Evolutionary conservation across 2,797 vertebrate species (phyloP).

Genomic region (Cichlasoma orientale): DNA sequence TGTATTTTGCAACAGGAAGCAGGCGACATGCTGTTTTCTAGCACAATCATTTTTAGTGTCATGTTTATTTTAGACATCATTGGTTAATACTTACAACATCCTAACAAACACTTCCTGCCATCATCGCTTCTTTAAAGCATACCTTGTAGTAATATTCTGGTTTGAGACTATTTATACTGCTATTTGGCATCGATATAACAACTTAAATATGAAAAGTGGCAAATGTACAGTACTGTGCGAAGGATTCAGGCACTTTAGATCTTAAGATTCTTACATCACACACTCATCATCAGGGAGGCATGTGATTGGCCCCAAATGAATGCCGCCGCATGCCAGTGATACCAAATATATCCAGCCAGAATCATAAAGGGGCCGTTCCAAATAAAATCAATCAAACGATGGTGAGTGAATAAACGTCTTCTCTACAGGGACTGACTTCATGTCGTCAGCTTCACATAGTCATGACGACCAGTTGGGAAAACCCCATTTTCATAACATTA

Average conservation of each 20-base stretch:
- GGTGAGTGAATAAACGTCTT: no score
- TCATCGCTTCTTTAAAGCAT: neutral
- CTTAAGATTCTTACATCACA: conserved; percentile 3
- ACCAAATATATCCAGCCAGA: neutral
- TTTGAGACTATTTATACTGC: neutral
- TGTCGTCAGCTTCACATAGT: neutral
- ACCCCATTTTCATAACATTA: neutral
- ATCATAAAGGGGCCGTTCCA: neutral
- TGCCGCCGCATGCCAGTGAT: neutral
- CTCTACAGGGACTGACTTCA: neutral
- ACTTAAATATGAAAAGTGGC: conserved; percentile 3
- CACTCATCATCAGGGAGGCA: neutral
- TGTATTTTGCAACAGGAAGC: neutral
- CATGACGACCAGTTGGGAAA: neutral
- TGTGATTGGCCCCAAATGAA: neutral
- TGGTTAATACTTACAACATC: neutral
- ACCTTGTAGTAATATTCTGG: neutral
- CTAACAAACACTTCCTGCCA: neutral
- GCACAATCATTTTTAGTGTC: neutral
- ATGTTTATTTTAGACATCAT: neutral
- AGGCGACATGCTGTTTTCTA: neutral
- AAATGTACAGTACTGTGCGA: neutral
- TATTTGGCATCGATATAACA: conserved; percentile 9
- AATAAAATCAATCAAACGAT: neutral
- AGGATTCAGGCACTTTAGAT: neutral